Percentiles rank a stretch among this genome's conserved stretches.
phyloP scores from a whole-genome alignment of 2,888 invertebrate genomes.

The Nebria salina region DNA sequence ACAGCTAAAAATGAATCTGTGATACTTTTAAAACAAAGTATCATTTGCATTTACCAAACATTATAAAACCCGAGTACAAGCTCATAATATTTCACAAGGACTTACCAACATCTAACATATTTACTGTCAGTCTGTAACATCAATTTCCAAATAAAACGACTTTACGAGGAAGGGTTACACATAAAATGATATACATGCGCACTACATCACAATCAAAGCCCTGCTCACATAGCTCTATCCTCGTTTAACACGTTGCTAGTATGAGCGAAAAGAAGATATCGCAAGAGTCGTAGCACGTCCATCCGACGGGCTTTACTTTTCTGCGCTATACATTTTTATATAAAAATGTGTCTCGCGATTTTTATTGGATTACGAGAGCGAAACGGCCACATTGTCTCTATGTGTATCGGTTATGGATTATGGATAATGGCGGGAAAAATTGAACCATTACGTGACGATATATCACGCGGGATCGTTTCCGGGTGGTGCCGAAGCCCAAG shows the following conservation, averaged over 20 bases:
- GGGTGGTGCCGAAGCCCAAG: conserved; percentile 8
- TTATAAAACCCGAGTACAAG: not conserved
- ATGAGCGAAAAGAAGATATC: not conserved
- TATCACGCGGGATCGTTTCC: conserved; percentile 43
- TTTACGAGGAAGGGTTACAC: conserved; percentile 33
- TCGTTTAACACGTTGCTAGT: not conserved
- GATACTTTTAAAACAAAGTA: too few relatives aligned
- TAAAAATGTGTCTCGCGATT: conserved; percentile 45
- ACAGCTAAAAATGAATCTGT: too few relatives aligned
- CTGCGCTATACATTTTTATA: conserved; percentile 44
- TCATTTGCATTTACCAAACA: not conserved
- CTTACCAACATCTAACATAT: not conserved
- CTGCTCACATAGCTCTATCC: not conserved
- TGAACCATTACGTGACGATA: conserved; percentile 47
- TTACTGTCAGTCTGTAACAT: conserved; percentile 28
- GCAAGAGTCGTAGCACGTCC: conserved; percentile 31
- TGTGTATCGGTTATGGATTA: conserved; percentile 46
- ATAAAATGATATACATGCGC: conserved; percentile 36
- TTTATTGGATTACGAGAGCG: conserved; percentile 45
- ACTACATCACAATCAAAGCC: conserved; percentile 2
- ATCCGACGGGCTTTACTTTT: conserved; percentile 35
- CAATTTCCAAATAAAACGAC: conserved; percentile 41
- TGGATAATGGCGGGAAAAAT: conserved; percentile 47
- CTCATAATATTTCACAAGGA: not conserved
- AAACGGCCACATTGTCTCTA: conserved; percentile 37